phyloP scores from a whole-genome alignment of 2,888 invertebrate species.

The Tineola bisselliella region DNA sequence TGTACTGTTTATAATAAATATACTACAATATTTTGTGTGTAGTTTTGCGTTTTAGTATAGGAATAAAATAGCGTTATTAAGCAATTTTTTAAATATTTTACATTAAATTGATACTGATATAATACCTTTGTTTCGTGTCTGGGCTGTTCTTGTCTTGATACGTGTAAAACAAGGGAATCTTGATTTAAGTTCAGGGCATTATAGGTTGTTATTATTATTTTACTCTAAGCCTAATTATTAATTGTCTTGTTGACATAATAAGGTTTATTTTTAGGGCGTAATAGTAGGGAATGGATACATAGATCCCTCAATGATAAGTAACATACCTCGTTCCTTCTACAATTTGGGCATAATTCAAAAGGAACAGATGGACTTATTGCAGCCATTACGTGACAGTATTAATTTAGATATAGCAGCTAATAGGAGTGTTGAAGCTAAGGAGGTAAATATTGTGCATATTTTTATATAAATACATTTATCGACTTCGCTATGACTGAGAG shows the following conservation, averaged over 20 bases:
- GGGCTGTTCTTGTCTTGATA: too few species aligned
- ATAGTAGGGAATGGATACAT: conserved; percentile 51
- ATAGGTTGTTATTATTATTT: too few species aligned
- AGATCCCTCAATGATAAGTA: conserved; percentile 44
- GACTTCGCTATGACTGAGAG: not conserved
- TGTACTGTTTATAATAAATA: not conserved
- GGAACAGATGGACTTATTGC: conserved; percentile 35
- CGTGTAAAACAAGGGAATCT: too few species aligned
- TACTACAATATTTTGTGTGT: too few species aligned
- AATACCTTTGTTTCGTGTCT: too few species aligned
- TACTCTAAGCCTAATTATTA: too few species aligned
- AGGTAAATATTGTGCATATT: conserved; percentile 25
- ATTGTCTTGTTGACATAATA: too few species aligned
- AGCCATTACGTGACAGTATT: conserved; percentile 39
- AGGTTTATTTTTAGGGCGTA: conserved; percentile 33
- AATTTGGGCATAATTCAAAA: conserved; percentile 44
- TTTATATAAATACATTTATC: not conserved
- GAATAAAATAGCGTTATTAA: too few species aligned
- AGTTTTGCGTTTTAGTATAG: too few species aligned
- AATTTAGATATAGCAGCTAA: conserved; percentile 35
- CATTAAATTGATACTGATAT: too few species aligned
- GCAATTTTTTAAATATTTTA: too few species aligned
- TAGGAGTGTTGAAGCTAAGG: conserved; percentile 40
- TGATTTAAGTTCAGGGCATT: too few species aligned
- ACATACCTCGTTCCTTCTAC: conserved; percentile 36